These are phyloP conservation scores for Philopedon plagiatum DNA, from an alignment of 2,888 invertebrate species.

Conservation along the genomic window DNA sequence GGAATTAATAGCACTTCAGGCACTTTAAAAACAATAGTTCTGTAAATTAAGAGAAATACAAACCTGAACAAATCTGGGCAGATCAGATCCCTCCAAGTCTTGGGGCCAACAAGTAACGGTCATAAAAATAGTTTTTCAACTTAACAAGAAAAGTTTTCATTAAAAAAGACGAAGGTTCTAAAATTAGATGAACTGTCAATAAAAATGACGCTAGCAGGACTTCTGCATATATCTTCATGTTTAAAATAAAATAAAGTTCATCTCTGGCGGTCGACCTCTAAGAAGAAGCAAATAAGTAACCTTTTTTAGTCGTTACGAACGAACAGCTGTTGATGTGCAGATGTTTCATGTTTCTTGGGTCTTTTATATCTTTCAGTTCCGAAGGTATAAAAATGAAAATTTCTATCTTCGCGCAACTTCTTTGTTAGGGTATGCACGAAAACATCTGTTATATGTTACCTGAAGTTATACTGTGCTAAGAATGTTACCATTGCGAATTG, in stretches of 20 bases:
- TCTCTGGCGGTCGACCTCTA: conserved; percentile 17
- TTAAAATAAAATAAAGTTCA: background rate
- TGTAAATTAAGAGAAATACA: too few species aligned
- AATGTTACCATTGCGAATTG: too few species aligned
- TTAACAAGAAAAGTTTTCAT: too few species aligned
- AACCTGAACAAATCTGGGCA: too few species aligned
- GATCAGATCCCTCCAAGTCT: too few species aligned
- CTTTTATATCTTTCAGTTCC: conserved; percentile 19
- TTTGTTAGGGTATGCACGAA: background rate
- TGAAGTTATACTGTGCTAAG: background rate
- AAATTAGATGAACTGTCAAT: background rate
- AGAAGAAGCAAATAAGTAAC: conserved; percentile 3
- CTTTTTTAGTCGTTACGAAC: conserved; percentile 6
- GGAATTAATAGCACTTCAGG: too few species aligned
- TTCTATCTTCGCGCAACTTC: conserved; percentile 15
- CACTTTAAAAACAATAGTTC: too few species aligned
- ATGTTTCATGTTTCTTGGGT: conserved; percentile 30
- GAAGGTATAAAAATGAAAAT: conserved; percentile 13
- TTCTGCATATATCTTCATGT: background rate
- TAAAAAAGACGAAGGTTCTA: background rate
- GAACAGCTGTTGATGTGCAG: conserved; percentile 36
- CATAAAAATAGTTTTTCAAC: too few species aligned
- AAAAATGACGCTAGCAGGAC: background rate
- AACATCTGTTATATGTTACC: conserved; percentile 12
- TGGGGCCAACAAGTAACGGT: too few species aligned